Percentiles rank a stretch among this genome's conserved stretches.
Evolutionary conservation across 2,888 invertebrate genomes (phyloP).

Genomic region (Drosophila pegasa): DNA sequence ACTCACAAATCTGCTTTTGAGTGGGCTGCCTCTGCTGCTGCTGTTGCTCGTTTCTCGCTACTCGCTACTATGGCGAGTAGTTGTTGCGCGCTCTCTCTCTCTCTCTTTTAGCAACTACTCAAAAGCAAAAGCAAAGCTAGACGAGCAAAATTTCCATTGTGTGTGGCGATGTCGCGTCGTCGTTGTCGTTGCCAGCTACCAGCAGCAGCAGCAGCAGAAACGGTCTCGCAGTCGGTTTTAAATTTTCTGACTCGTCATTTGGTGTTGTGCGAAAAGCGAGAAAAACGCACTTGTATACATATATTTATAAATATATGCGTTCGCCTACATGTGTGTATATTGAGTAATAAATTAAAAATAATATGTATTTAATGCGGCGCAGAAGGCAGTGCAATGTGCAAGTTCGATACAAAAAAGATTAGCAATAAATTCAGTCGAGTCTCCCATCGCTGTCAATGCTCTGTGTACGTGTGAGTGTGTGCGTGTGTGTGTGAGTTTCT

Average conservation of each 20-base stretch:
- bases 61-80: slow-evolving; percentile 50
- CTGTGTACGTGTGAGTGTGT: slow-evolving; percentile 21
- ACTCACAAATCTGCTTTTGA: slow-evolving; percentile 63
- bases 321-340: slow-evolving; percentile 39
- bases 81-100: slow-evolving; percentile 22
- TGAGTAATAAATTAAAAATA: slow-evolving; percentile 70
- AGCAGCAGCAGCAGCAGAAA: slow-evolving; percentile 59
- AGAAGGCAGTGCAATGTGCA: slow-evolving; percentile 56
- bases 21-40: slow-evolving; percentile 38
- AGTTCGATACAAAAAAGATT: slow-evolving; percentile 59
- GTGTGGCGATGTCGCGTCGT: slow-evolving; percentile 80
- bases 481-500: slow-evolving; percentile 44
- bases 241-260: slow-evolving; percentile 78
- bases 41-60: slow-evolving; percentile 53
- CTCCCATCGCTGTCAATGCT: slow-evolving; percentile 24
- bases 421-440: slow-evolving; percentile 58
- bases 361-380: slow-evolving; percentile 47
- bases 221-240: slow-evolving; percentile 79
- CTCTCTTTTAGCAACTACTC: slow-evolving; percentile 50
- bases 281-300: slow-evolving; percentile 58
- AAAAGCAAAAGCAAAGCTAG: slow-evolving; percentile 76
- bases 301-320: slow-evolving; percentile 33
- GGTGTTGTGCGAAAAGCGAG: slow-evolving; percentile 72
- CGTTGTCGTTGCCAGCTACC: slow-evolving; percentile 66
- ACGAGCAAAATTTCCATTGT: slow-evolving; percentile 83